These are phyloP conservation scores for Apis dorsata DNA, from an alignment of 1,140 invertebrate species.

Conservation along the genomic window DNA sequence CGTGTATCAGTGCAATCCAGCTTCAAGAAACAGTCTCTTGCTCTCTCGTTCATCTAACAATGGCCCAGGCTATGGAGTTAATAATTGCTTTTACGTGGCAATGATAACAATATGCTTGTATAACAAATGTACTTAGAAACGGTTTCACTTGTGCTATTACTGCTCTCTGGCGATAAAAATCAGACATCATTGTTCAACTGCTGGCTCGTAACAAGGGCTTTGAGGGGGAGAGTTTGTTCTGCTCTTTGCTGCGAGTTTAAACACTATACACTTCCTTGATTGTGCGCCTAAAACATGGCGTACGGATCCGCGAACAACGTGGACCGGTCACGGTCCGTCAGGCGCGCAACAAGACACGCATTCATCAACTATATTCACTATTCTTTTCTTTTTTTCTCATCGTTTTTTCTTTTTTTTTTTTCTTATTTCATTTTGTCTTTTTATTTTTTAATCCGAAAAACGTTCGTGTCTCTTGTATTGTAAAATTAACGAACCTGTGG, in stretches of 20 bases:
- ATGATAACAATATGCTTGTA: constrained; percentile 70
- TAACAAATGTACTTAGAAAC: constrained; percentile 70
- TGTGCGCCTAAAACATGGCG: constrained; percentile 47
- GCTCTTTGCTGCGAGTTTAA: constrained; percentile 56
- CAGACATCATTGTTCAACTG: constrained; percentile 67
- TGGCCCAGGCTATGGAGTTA: constrained; percentile 68
- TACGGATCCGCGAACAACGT: constrained; percentile 55
- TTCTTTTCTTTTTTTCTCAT: constrained; percentile 25
- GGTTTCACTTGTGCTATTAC: constrained; percentile 68
- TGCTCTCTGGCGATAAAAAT: constrained; percentile 64
- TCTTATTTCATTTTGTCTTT: constrained; percentile 10
- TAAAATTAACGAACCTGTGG: constrained; percentile 67
- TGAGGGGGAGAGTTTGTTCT: constrained; percentile 52
- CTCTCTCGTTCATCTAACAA: constrained; percentile 67
- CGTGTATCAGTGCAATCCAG: constrained; percentile 50
- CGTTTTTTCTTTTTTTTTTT: constrained; percentile 33
- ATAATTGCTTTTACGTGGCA: constrained; percentile 68
- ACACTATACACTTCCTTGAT: constrained; percentile 65
- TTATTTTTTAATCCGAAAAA: constrained; percentile 12
- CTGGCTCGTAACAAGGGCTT: constrained; percentile 64
- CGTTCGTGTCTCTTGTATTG: constrained; percentile 39
- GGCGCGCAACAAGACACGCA: constrained; percentile 57
- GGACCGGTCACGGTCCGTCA: constrained; percentile 57
- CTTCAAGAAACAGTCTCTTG: constrained; percentile 61
- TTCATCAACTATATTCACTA: constrained; percentile 35